Evolutionary conservation across 2,797 vertebrate species (phyloP).

Genomic region (Chaenodraco wilsoni): DNA sequence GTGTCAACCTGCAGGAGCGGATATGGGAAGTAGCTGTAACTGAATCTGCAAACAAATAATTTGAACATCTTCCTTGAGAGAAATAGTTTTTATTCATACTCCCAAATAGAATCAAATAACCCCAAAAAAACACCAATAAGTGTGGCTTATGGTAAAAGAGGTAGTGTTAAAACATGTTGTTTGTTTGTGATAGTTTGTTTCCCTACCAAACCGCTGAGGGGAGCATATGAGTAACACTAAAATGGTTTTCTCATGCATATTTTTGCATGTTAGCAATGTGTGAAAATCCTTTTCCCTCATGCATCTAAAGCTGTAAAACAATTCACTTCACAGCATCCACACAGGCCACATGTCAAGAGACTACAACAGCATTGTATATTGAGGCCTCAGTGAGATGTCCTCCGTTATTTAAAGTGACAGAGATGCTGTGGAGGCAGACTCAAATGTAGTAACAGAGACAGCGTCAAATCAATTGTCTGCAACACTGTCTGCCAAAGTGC

Average conservation of each 20-base stretch:
- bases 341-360: conserved; percentile 44
- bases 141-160: neutral
- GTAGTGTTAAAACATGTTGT: neutral
- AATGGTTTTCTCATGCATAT: neutral
- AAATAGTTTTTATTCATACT: neutral
- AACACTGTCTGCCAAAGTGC: conserved; percentile 24
- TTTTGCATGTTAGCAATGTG: neutral
- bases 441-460: conserved; percentile 43
- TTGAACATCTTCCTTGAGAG: neutral
- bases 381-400: conserved; percentile 41
- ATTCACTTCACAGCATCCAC: conserved; percentile 50
- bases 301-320: conserved; percentile 42
- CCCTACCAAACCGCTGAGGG: neutral
- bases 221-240: neutral
- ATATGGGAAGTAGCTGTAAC: neutral
- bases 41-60: neutral
- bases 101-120: neutral
- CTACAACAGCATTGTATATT: conserved; percentile 7
- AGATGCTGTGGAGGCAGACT: conserved; percentile 52
- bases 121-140: neutral
- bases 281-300: neutral
- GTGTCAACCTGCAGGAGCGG: neutral
- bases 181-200: conserved; percentile 3
- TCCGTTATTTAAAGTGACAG: conserved; percentile 69
- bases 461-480: conserved; percentile 54